phyloP scores from a whole-genome alignment of 2,113 vertebrate species.

The Neogale vison region DNA sequence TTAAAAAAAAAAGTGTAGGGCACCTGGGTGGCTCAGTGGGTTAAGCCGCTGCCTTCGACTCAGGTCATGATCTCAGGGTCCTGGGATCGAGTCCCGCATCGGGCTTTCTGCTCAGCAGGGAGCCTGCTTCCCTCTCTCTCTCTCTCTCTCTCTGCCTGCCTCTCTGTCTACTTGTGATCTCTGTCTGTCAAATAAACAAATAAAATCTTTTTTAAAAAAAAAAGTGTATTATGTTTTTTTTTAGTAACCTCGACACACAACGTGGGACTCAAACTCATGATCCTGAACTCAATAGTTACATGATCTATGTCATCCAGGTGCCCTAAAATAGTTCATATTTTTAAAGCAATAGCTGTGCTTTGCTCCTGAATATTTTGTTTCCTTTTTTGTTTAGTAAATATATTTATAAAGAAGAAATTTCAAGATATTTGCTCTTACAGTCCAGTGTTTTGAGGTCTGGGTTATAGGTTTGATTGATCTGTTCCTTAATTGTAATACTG shows the following conservation, averaged over 20 bases:
- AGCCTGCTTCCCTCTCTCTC: too few relatives aligned
- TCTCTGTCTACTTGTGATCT: too few relatives aligned
- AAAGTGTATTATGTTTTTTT: background rate
- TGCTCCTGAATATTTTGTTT: constrained; percentile 8
- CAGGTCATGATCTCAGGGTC: too few relatives aligned
- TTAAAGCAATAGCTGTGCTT: background rate
- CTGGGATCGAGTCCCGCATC: too few relatives aligned
- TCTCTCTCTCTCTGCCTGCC: too few relatives aligned
- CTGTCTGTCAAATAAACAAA: too few relatives aligned
- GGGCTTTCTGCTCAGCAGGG: too few relatives aligned
- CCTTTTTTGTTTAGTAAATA: constrained; percentile 24
- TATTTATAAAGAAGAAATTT: constrained; percentile 32
- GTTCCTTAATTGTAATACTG: constrained; percentile 37
- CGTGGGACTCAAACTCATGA: background rate
- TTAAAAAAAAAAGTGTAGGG: too few relatives aligned
- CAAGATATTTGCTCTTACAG: background rate
- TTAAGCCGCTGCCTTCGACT: too few relatives aligned
- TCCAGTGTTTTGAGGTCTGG: background rate
- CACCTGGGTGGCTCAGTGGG: too few relatives aligned
- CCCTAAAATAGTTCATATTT: background rate
- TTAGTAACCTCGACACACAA: background rate
- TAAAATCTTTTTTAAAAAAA: too few relatives aligned
- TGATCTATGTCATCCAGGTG: background rate
- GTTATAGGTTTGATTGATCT: background rate
- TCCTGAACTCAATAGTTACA: background rate